phyloP scores from a whole-genome alignment of 2,888 invertebrate genomes.

The Nematopogon swammerdamellus region DNA sequence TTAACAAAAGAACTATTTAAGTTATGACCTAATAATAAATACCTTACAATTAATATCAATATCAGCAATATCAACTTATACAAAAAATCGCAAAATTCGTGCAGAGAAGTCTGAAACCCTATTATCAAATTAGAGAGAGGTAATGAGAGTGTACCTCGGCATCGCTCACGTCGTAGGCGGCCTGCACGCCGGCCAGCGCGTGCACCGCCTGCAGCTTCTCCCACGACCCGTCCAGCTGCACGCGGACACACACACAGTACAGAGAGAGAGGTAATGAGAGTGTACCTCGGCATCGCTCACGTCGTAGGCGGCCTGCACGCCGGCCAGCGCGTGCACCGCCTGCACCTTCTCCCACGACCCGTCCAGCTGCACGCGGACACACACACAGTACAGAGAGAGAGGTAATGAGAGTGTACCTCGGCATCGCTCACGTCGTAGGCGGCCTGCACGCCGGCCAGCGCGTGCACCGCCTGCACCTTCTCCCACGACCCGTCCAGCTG shows the following conservation, averaged over 20 bases:
- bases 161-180: constrained; percentile 87
- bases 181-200: constrained; percentile 87
- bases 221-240: constrained; percentile 76
- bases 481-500: constrained; percentile 82
- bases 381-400: too few species aligned
- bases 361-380: too few species aligned
- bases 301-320: constrained; percentile 91
- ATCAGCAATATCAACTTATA: too few species aligned
- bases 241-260: too few species aligned
- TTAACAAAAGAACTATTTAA: too few species aligned
- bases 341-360: constrained; percentile 96
- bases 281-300: constrained; percentile 77
- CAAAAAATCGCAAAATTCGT: too few species aligned
- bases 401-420: constrained; percentile 56
- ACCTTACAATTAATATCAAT: too few species aligned
- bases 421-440: constrained; percentile 89
- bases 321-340: constrained; percentile 84
- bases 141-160: constrained; percentile 64
- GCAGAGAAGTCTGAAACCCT: too few species aligned
- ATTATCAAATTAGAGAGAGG: too few species aligned
- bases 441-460: constrained; percentile 87
- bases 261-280: too few species aligned
- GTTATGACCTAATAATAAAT: too few species aligned
- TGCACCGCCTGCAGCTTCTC: constrained; percentile 92
- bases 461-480: constrained; percentile 89